These are phyloP conservation scores for Meleagris gallopavo DNA, from an alignment of 2,113 vertebrate species.

Conservation along the genomic window DNA sequence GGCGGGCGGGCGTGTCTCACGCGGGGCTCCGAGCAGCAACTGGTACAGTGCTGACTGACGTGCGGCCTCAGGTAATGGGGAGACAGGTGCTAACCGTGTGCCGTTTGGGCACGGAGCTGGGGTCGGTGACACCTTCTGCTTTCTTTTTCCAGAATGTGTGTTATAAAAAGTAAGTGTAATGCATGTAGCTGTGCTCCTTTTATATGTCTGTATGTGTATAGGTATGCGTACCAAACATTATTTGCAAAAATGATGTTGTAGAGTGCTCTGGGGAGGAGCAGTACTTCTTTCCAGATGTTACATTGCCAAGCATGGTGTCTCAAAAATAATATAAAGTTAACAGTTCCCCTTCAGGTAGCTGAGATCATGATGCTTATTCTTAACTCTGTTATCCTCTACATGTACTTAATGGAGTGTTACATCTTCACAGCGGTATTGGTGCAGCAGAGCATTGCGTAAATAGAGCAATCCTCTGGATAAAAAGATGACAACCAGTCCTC, in stretches of 20 bases:
- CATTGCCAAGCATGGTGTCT: fast-evolving
- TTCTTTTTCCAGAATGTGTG: neutral
- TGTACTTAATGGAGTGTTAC: fast-evolving
- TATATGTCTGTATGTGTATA: fast-evolving
- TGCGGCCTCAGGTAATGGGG: fast-evolving
- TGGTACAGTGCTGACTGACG: neutral
- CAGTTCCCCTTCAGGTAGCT: neutral
- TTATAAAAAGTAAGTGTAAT: fast-evolving
- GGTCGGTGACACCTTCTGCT: fast-evolving
- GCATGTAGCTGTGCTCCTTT: fast-evolving
- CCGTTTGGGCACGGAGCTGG: neutral
- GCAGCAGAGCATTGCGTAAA: neutral
- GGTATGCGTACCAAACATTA: fast-evolving
- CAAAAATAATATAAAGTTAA: neutral
- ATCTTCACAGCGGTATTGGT: fast-evolving
- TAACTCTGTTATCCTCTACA: neutral
- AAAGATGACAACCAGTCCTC: fast-evolving
- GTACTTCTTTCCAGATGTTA: fast-evolving
- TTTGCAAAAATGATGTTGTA: fast-evolving
- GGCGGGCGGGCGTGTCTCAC: neutral
- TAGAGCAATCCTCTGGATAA: neutral
- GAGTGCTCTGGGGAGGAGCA: fast-evolving
- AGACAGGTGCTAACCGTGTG: fast-evolving
- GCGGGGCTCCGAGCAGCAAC: neutral
- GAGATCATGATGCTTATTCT: fast-evolving